A percentile compares a stretch with the other conserved stretches of the same genome.
Evolutionary conservation across 1,140 invertebrate species (phyloP).

Genomic region (Macrobrachium nipponense): DNA sequence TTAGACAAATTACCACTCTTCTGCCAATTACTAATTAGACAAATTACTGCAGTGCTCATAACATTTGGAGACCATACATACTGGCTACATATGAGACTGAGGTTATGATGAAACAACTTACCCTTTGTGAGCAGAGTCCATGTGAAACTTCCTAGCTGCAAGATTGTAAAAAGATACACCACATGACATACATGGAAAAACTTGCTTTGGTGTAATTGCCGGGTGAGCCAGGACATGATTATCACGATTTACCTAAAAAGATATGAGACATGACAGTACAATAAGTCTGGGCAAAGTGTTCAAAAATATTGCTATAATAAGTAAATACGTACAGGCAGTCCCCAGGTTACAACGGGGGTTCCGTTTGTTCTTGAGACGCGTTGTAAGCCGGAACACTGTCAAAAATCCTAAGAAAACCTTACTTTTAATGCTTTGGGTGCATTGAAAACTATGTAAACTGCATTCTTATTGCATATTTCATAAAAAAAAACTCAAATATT

Average conservation of each 20-base stretch:
- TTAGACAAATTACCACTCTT: too few species aligned
- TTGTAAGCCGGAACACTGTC: too few species aligned
- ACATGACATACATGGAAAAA: constrained; percentile 74
- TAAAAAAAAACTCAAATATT: too few species aligned
- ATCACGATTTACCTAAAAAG: constrained; percentile 74
- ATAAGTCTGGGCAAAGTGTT: background rate
- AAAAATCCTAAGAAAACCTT: too few species aligned
- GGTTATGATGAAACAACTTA: constrained; percentile 37
- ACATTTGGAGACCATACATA: background rate
- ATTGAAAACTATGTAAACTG: too few species aligned
- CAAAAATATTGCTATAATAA: background rate
- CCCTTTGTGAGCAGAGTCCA: constrained; percentile 75
- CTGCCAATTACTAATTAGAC: too few species aligned
- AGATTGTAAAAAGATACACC: constrained; percentile 73
- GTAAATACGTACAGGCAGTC: too few species aligned
- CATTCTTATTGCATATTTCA: too few species aligned
- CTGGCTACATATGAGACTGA: background rate
- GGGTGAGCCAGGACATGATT: constrained; percentile 71
- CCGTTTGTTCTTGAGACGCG: too few species aligned
- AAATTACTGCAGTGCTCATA: too few species aligned
- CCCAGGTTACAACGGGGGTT: too few species aligned
- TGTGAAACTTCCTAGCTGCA: constrained; percentile 76
- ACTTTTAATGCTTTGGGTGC: too few species aligned
- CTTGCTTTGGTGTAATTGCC: constrained; percentile 43
- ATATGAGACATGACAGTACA: background rate